Conservation (phyloP, 1,140 invertebrate species). For the Argopecten irradians region DNA sequence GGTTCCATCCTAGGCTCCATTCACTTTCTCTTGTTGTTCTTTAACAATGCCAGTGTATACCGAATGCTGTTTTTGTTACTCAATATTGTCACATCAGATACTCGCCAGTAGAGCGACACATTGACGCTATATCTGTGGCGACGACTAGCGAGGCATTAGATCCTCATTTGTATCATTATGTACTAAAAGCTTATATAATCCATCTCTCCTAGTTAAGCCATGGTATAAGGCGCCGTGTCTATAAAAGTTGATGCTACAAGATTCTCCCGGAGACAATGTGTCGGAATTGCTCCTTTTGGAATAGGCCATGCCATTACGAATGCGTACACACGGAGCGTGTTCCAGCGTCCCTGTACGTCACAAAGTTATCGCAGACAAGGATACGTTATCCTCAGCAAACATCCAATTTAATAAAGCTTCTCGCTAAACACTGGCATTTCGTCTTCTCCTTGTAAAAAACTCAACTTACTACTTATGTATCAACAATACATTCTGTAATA, state of each 20-base stretch:
- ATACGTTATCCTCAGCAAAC: not conserved
- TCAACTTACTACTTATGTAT: not conserved
- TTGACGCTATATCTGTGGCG: not conserved
- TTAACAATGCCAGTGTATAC: not conserved
- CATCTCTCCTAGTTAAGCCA: not conserved
- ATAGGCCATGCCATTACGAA: not conserved
- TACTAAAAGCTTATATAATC: not conserved
- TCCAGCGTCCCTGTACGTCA: not conserved
- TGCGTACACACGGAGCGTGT: not conserved
- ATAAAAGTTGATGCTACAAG: not conserved
- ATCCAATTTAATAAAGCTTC: not conserved
- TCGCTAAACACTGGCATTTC: too few species aligned
- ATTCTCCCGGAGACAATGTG: not conserved
- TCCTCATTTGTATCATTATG: not conserved
- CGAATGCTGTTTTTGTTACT: not conserved
- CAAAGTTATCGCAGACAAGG: not conserved
- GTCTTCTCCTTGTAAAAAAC: too few species aligned
- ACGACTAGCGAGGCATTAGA: too few species aligned
- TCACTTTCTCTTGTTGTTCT: not conserved
- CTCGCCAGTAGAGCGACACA: not conserved
- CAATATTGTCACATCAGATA: not conserved
- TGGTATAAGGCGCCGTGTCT: not conserved
- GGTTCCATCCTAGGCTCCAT: not conserved
- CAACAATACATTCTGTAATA: not conserved
- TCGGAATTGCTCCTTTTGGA: not conserved